Percentiles rank a stretch among this genome's conserved stretches.
Evolutionary conservation across 1,140 invertebrate genomes (phyloP).

Genomic region (Zophobas atratus): DNA sequence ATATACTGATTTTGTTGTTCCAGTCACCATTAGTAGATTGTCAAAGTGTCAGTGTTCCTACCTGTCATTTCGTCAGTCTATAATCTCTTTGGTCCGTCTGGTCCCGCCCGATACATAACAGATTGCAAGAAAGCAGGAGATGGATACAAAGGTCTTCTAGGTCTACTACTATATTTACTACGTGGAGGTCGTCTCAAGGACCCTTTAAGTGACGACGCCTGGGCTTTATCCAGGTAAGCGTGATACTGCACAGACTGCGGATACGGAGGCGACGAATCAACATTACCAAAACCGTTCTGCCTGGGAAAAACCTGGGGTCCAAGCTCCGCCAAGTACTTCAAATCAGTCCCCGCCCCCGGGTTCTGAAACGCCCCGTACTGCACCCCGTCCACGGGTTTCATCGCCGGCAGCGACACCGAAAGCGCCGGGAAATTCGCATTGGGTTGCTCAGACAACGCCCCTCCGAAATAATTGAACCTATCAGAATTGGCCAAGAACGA

Average conservation of each 20-base stretch:
- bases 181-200: conserved; percentile 28
- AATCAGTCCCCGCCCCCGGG: neutral
- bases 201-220: neutral
- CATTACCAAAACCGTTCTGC: conserved; percentile 15
- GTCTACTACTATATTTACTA: conserved; percentile 32
- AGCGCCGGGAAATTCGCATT: conserved; percentile 1
- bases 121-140: conserved; percentile 54
- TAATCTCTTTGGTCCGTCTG: conserved; percentile 60
- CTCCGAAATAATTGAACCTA: conserved; percentile 2
- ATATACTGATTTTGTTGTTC: neutral
- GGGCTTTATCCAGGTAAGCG: conserved; percentile 14
- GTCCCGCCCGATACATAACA: conserved; percentile 57
- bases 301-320: conserved; percentile 26
- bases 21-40: neutral
- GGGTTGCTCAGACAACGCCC: neutral
- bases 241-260: conserved; percentile 24
- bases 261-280: conserved; percentile 11
- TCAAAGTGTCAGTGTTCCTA: too few relatives aligned
- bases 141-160: conserved; percentile 33
- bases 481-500: conserved; percentile 1
- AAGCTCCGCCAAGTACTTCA: conserved; percentile 27
- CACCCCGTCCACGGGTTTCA: neutral
- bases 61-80: conserved; percentile 44
- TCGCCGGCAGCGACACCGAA: neutral
- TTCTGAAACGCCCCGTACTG: conserved; percentile 9